Conservation (phyloP, 1,140 invertebrate species). For the Diabrotica undecimpunctata region DNA sequence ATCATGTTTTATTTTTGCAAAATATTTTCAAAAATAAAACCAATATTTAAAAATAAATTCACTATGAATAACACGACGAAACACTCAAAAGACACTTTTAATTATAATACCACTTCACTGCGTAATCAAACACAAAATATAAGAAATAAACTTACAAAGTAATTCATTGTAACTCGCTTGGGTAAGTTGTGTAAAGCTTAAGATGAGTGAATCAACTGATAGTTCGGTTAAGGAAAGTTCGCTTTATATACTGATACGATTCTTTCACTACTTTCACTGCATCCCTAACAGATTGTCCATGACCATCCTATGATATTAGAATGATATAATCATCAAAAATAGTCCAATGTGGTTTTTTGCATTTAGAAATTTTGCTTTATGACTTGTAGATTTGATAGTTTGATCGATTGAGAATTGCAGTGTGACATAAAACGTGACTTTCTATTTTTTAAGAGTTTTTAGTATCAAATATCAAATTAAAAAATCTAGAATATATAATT, state of each 20-base stretch:
- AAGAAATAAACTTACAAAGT: slow-evolving; percentile 16
- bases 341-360: slow-evolving; percentile 1
- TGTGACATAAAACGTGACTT: no score
- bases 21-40: neutral
- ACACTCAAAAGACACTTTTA: neutral
- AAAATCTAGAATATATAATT: no score
- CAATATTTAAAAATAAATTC: neutral
- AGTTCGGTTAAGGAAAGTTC: slow-evolving; percentile 16
- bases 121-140: neutral
- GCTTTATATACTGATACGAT: slow-evolving; percentile 12
- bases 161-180: slow-evolving; percentile 17
- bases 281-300: slow-evolving; percentile 16
- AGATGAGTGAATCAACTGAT: slow-evolving; percentile 15
- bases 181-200: slow-evolving; percentile 7
- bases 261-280: slow-evolving; percentile 23
- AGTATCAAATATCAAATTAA: no score
- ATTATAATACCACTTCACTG: neutral
- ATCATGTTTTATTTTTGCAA: neutral
- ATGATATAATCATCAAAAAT: slow-evolving; percentile 18
- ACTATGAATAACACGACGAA: neutral
- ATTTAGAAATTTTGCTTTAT: slow-evolving; percentile 8
- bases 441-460: no score
- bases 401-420: no score
- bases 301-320: slow-evolving; percentile 16
- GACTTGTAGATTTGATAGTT: neutral